A percentile compares a stretch with the other conserved stretches of the same genome.
These are phyloP conservation scores for Aspiorhynchus laticeps DNA, from an alignment of 2,113 vertebrate species.

Conservation along the genomic window DNA sequence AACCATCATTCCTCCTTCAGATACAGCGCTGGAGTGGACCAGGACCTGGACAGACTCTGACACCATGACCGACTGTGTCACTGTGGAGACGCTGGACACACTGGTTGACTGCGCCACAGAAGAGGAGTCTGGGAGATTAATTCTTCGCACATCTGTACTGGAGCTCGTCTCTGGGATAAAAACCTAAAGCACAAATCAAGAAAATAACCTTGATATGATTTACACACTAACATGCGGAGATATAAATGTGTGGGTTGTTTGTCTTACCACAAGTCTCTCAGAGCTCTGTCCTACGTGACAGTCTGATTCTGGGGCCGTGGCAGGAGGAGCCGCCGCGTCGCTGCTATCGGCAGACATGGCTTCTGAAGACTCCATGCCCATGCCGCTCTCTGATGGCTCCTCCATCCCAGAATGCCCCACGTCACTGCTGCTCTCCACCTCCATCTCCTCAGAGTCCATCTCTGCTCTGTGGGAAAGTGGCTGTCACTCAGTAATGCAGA, in stretches of 20 bases:
- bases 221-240: neutral
- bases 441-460: constrained; percentile 88
- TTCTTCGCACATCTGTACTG: constrained; percentile 80
- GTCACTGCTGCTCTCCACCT: constrained; percentile 93
- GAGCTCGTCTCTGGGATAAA: constrained; percentile 91
- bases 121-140: constrained; percentile 93
- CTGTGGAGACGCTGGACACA: constrained; percentile 85
- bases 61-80: constrained; percentile 85
- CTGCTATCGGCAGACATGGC: constrained; percentile 94
- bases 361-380: constrained; percentile 88
- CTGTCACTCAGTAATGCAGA: neutral
- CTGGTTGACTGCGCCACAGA: constrained; percentile 84
- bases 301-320: constrained; percentile 77
- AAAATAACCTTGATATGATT: neutral
- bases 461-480: constrained; percentile 1
- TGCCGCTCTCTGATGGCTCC: constrained; percentile 91
- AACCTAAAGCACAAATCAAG: constrained; percentile 70
- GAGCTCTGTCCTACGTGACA: constrained; percentile 91
- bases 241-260: neutral
- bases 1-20: constrained; percentile 83
- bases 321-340: constrained; percentile 79
- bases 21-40: constrained; percentile 89
- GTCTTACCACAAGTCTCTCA: constrained; percentile 76
- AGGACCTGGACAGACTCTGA: constrained; percentile 85
- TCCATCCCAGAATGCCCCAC: constrained; percentile 83